Conservation (phyloP, 2,888 invertebrate species). For the Mycogona germanica region DNA sequence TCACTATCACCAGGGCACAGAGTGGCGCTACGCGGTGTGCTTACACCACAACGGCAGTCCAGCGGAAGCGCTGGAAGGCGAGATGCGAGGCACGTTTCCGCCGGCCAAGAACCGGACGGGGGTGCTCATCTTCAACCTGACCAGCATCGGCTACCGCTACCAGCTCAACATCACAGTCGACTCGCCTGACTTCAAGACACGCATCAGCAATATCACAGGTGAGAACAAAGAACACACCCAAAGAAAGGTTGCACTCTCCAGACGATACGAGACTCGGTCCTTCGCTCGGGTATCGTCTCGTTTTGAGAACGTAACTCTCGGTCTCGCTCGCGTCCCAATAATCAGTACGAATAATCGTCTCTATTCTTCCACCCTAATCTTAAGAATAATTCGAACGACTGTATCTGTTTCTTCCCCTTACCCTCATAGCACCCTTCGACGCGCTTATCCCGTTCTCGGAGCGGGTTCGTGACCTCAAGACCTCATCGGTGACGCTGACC, state of each 20-base stretch:
- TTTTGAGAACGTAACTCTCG: too few species aligned
- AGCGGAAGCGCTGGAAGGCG: background rate
- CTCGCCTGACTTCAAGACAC: constrained; percentile 9
- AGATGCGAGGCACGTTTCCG: constrained; percentile 6
- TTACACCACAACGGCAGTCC: constrained; percentile 7
- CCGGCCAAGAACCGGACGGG: background rate
- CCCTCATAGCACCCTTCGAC: constrained; percentile 8
- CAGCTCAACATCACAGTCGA: constrained; percentile 9
- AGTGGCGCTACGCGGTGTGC: constrained; percentile 4
- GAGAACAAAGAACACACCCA: too few species aligned
- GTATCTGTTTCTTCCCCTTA: background rate
- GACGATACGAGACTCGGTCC: too few species aligned
- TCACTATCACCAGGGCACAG: constrained; percentile 5
- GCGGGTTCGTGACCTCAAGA: background rate
- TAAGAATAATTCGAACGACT: too few species aligned
- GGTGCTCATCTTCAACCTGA: background rate
- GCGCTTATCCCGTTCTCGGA: background rate
- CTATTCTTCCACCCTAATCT: too few species aligned
- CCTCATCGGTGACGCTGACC: background rate
- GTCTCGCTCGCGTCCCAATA: too few species aligned
- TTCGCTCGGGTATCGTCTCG: too few species aligned
- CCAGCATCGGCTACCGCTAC: constrained; percentile 10
- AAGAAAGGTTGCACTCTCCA: too few species aligned
- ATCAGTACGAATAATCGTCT: too few species aligned
- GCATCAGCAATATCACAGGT: constrained; percentile 9